Evolutionary conservation across 2,797 vertebrate species (phyloP), one percentile per base, ranked within the genome.

Genomic region (Epinephelus coioides): DNA sequence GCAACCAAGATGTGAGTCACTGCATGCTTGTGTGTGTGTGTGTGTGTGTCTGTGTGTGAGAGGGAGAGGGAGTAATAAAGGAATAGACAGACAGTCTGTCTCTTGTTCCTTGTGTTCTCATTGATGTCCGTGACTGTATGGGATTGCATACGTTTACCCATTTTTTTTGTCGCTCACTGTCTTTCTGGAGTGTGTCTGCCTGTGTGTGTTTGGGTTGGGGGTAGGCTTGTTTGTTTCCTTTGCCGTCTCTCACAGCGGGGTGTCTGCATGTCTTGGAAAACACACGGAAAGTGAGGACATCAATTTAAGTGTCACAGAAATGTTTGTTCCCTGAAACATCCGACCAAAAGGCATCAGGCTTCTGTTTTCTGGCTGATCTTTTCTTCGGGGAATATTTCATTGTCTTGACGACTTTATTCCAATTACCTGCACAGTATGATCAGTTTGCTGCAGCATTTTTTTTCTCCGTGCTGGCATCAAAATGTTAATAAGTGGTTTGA

Each of bases 1-100:
- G 97, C 92, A 99, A 99, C 94, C 98, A 99, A 90, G 98, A 99
- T 5, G 98, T 98, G 88, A 94, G 94, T 91, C 83, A 69, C 50
- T 30, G 47, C 7, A 7, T 46, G 56, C 43, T 9, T 63, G 3
- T 60, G 21, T 54, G 50, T 65, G 3, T 60, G 21, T 54, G 50
- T 65, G 54, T 60, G 63, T 50, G 69, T 59, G 47, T 65, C n/a
- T 60, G 56, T 12, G 18, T 12, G 14, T 3, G 59, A 13, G 15
- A 23, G 27, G 17, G 1, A 51, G 5, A 49, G 38, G 30, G 6
- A 44, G 43, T 34, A 34, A 34, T 6, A 34, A 34, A 8, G 34
- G 34, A 34, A 34, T 34, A 34, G 34, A 34, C 34, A 34, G 34
- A 34, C 34, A 34, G 34, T 34, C 18, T 76, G 50, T 69, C 55